Evolutionary conservation across 2,888 invertebrate genomes (phyloP), one percentile per base, ranked within the genome.

Genomic region (Cerastoderma edule): DNA sequence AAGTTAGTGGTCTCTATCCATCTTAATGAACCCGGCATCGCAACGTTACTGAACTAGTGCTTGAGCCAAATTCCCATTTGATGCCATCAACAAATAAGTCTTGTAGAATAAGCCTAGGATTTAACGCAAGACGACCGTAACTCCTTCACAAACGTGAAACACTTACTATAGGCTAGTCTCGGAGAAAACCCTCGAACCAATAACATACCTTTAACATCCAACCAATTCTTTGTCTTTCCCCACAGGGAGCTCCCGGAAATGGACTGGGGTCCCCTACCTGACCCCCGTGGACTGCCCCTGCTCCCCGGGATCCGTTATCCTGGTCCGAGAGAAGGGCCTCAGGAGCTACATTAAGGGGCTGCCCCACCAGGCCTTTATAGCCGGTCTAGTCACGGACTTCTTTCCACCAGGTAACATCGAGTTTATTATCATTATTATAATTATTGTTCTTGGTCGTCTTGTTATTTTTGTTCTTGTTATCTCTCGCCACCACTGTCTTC

Each of bases 321-420:
- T 85, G 13, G 56, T 70, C 2, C 56, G 67, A 10, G 57, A 75
- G 1, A 53, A 71, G 6, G 54, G 63, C 13, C 57, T 83, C 10
- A 66, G 32, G 30, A 60, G 77, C 0, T 68, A 48, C 56, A 1
- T 84, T 5, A 27, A 32, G 10, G n/a, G 70, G n/a, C 27, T 32
- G 0, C 67, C 67, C 0, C 63, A 54, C 24, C 33, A 53, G 0
- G 75, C 74, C 0, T 74, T 75, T 46, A 64, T 83, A 27, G 72
- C 78, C 8, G 85, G 81, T 32, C 35, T 63, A 16, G 48, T 78
- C 6, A 72, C 70, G 53, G 85, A 85, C 46, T 85, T 83, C 67
- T 72, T 53, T 48, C 76, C 81, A 0, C 46, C 70, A 56, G 74
- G 81, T 72, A 35, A 66, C n/a, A n/a, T n/a, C n/a, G n/a, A n/a